Base-by-base conservation (phyloP, 2,113 vertebrate species). In the Ardeotis arabs region DNA sequence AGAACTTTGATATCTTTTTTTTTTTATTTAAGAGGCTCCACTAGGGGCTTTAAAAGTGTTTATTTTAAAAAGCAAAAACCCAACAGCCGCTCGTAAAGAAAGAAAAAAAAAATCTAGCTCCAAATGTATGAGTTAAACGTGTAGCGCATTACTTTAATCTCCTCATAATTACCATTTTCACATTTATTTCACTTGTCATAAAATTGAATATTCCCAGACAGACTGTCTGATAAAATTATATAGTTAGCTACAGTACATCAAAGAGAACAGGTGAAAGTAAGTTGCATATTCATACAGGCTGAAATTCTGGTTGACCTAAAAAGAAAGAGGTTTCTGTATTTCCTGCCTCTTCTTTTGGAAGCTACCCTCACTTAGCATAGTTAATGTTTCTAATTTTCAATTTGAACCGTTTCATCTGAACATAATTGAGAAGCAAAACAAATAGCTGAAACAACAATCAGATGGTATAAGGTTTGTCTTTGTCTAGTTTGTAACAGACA, bases 151-250 rank as follows among this genome's bases (percentile, higher is more conserved):
- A 75, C 28, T 82, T 93, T 47, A 94, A 67, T 86, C 33, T 79
- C 45, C 17, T 67, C 31, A 17, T 78, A 84, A 96, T 91, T 76
- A 35, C 25, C 31, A 67, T 92, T 94, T 93, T 59, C 75, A 88
- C 55, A 45, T 88, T 92, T 94, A 29, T 90, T 92, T 72, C 72
- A 67, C 29, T 82, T 89, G 72, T 92, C 63, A 84, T 81, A 88
- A 93, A 92, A 94, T 15, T 75, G 64, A 70, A 74, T 90, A n/a
- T 92, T 90, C 33, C 47, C 83, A 92, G 89, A 63, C 52, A 82
- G 59, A 80, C n/a, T 84, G 44, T 47, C 77, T 93, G 90, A 94
- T 90, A 80, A 96, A 94, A 93, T 81, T 59, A 74, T 17, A 47
- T 20, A 77, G 59, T 47, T 50, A 84, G 41, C 37, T 80, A 39